These are phyloP conservation scores for Semotilus atromaculatus DNA, from an alignment of 2,797 vertebrate species.

Conservation along the genomic window DNA sequence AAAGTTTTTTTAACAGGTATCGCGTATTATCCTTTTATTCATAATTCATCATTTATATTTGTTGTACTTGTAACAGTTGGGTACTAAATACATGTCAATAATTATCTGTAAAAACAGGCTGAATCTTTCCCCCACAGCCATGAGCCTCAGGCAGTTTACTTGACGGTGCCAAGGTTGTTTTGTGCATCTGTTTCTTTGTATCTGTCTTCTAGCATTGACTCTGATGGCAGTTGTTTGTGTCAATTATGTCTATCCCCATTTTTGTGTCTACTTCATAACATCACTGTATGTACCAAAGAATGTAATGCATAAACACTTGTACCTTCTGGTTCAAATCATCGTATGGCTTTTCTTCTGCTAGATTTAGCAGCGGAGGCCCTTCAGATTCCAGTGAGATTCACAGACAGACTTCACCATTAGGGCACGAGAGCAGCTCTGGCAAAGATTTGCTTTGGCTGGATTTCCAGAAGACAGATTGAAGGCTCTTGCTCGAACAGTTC, in stretches of 20 bases:
- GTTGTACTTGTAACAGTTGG: neutral
- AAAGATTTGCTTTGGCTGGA: constrained; percentile 66
- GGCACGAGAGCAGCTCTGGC: constrained; percentile 64
- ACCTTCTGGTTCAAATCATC: constrained; percentile 66
- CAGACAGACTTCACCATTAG: constrained; percentile 60
- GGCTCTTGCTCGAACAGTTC: constrained; percentile 68
- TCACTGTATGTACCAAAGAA: constrained; percentile 6
- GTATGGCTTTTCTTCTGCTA: constrained; percentile 67
- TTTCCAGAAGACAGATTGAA: constrained; percentile 71
- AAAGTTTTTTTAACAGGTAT: neutral
- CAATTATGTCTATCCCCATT: neutral
- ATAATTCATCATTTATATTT: neutral
- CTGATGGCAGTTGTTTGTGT: constrained; percentile 11
- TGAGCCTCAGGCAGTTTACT: constrained; percentile 38
- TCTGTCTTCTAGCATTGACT: neutral
- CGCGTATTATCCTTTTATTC: neutral
- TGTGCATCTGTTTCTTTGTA: constrained; percentile 24
- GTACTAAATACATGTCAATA: neutral
- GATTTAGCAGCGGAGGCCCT: constrained; percentile 69
- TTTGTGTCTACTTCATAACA: constrained; percentile 65
- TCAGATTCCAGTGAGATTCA: constrained; percentile 72
- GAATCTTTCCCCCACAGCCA: neutral
- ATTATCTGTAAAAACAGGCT: constrained; percentile 9
- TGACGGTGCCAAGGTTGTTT: constrained; percentile 7
- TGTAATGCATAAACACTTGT: constrained; percentile 19